A percentile compares a stretch with the other conserved stretches of the same genome.
Conservation (phyloP, 2,797 vertebrate species). For the Scarus forsteni region DNA sequence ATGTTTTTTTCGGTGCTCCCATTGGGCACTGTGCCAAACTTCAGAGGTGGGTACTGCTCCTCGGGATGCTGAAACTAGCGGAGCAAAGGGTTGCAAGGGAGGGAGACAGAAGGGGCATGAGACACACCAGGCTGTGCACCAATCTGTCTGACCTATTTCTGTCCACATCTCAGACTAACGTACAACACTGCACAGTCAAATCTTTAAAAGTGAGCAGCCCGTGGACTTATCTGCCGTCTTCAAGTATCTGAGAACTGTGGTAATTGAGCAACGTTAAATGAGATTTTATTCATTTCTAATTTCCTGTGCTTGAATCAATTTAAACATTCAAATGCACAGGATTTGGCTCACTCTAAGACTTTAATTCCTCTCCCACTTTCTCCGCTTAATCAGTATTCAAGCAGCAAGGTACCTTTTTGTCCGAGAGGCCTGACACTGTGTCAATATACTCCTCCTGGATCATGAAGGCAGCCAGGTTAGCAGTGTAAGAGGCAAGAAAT, state of each 20-base stretch:
- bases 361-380: constrained; percentile 63
- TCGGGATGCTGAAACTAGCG: constrained; percentile 96
- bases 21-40: constrained; percentile 96
- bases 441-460: constrained; percentile 98
- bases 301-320: constrained; percentile 70
- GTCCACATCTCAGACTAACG: constrained; percentile 73
- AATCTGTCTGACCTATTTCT: constrained; percentile 82
- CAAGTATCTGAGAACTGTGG: constrained; percentile 53
- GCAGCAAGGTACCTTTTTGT: constrained; percentile 89
- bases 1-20: constrained; percentile 98
- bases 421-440: constrained; percentile 95
- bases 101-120: constrained; percentile 64
- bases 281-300: constrained; percentile 68
- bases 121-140: constrained; percentile 73
- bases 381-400: constrained; percentile 67
- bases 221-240: constrained; percentile 59
- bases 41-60: constrained; percentile 94
- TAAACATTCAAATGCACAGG: constrained; percentile 65
- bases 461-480: constrained; percentile 97
- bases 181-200: constrained; percentile 65
- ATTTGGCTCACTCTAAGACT: constrained; percentile 65
- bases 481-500: constrained; percentile 97
- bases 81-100: constrained; percentile 59
- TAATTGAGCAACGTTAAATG: constrained; percentile 64
- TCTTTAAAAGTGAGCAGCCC: constrained; percentile 50